Conservation (phyloP, 2,797 vertebrate species). For the Urophycis tenuis region DNA sequence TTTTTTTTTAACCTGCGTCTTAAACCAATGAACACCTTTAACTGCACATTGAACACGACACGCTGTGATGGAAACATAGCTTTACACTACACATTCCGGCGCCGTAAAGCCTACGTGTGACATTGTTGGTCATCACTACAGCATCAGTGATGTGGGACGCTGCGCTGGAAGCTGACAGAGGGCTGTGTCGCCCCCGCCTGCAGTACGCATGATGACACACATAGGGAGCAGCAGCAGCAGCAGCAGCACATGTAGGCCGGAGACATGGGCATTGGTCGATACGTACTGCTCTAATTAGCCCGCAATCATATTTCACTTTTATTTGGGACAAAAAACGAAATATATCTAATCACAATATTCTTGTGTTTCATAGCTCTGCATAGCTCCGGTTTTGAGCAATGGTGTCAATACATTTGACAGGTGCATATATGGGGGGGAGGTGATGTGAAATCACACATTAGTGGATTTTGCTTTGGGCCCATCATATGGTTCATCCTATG, state of each 20-base stretch:
- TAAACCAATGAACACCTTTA: not conserved
- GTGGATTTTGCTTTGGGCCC: not conserved
- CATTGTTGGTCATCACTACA: conserved; percentile 8
- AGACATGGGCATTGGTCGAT: conserved; percentile 3
- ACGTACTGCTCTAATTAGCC: not conserved
- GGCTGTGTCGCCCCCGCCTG: conserved; percentile 33
- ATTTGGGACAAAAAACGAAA: not conserved
- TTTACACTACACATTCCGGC: not conserved
- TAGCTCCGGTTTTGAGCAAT: conserved; percentile 16
- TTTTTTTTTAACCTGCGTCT: too few species aligned
- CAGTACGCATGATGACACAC: conserved; percentile 36
- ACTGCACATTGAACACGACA: not conserved
- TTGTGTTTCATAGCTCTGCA: conserved; percentile 23
- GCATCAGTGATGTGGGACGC: conserved; percentile 39
- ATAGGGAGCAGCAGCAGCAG: not conserved
- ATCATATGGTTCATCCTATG: not conserved
- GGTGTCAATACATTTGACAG: conserved; percentile 58
- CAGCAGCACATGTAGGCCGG: conserved; percentile 10
- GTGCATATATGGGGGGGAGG: conserved; percentile 54
- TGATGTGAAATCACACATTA: not conserved
- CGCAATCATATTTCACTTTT: not conserved
- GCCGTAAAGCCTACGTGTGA: not conserved
- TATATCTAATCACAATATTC: not conserved
- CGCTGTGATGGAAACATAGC: not conserved
- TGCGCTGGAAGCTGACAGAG: conserved; percentile 16